These are phyloP conservation scores for Tangara arthus DNA, from an alignment of 2,797 vertebrate genomes.

Conservation along the genomic window DNA sequence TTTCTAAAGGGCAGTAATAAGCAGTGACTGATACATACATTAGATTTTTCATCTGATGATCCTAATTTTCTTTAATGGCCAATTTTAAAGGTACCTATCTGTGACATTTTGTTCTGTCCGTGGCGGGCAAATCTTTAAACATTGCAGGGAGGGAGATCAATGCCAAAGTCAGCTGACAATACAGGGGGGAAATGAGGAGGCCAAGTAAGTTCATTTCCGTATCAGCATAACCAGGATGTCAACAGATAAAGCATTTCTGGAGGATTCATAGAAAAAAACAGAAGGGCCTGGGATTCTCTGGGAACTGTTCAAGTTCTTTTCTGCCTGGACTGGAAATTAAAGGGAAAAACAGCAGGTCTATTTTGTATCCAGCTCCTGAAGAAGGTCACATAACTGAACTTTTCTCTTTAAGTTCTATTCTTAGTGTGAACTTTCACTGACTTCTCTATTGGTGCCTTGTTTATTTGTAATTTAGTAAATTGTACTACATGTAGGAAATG, in stretches of 20 bases:
- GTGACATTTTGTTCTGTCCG: background rate
- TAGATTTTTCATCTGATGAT: background rate
- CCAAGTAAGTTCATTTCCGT: background rate
- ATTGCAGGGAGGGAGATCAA: background rate
- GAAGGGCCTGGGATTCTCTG: background rate
- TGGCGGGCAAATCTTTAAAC: background rate
- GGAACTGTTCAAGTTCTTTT: background rate
- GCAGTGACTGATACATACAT: background rate
- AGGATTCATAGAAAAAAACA: conserved; percentile 8
- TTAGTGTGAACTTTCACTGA: conserved; percentile 77
- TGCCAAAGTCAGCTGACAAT: background rate
- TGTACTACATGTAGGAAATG: conserved; percentile 68
- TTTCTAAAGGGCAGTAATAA: background rate
- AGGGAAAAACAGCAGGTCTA: conserved; percentile 48
- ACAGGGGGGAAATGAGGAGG: background rate
- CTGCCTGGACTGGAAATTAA: conserved; percentile 17
- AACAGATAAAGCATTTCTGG: conserved; percentile 29
- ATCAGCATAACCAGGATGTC: conserved; percentile 3
- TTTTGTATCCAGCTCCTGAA: conserved; percentile 56
- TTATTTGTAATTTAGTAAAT: conserved; percentile 66
- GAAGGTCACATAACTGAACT: conserved; percentile 71
- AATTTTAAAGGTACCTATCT: background rate
- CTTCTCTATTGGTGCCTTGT: conserved; percentile 60
- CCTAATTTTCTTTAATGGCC: background rate
- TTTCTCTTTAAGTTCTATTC: conserved; percentile 76